phyloP scores from a whole-genome alignment of 2,888 invertebrate species.

The Allolobophora icterica region DNA sequence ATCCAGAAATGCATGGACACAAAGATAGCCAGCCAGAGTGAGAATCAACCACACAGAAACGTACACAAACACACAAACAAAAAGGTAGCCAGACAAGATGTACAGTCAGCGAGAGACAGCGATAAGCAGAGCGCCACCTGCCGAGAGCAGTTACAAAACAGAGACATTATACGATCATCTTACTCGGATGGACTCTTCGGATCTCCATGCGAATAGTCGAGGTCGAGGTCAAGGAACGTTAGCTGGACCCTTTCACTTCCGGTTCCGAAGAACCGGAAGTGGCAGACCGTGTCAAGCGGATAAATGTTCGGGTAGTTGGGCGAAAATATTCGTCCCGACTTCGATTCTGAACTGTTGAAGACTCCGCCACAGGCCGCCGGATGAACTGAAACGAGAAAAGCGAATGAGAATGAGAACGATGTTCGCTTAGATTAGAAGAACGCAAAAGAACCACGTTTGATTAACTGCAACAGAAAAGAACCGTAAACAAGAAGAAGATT shows the following conservation, averaged over 20 bases:
- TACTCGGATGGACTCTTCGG: slow-evolving; percentile 4
- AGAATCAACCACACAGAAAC: neutral
- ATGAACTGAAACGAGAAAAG: neutral
- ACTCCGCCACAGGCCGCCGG: neutral
- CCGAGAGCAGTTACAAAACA: neutral
- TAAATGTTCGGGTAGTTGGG: slow-evolving; percentile 83
- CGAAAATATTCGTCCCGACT: slow-evolving; percentile 66
- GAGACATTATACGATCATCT: neutral
- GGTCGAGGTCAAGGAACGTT: slow-evolving; percentile 69
- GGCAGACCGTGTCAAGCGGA: slow-evolving; percentile 76
- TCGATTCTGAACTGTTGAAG: neutral
- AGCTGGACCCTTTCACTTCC: slow-evolving; percentile 82
- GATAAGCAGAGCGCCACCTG: neutral
- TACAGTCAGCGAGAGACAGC: neutral
- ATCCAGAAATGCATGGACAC: neutral
- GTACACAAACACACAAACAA: neutral
- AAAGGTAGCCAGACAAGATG: neutral
- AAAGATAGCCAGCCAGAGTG: neutral
- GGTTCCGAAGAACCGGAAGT: slow-evolving; percentile 80
- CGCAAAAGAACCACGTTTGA: too few species aligned
- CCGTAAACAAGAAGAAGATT: too few species aligned
- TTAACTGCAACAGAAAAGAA: too few species aligned
- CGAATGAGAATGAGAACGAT: neutral
- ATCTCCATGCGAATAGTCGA: slow-evolving; percentile 50
- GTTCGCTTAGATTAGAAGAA: too few species aligned